Evolutionary conservation across 1,140 invertebrate genomes (phyloP), one percentile per base, ranked within the genome.

Genomic region (Ceratina australensis): DNA sequence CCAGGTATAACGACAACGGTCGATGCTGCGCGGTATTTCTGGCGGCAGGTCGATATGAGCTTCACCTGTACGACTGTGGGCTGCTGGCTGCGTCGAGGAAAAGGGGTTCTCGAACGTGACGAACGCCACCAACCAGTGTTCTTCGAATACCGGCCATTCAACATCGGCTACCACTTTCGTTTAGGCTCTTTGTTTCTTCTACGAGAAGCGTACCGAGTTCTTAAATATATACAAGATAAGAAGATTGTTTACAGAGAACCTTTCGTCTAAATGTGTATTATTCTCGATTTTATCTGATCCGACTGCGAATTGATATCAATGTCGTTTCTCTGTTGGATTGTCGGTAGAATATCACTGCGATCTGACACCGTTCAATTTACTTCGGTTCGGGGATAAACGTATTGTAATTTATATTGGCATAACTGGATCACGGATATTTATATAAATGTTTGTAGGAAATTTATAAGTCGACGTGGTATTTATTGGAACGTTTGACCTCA

Each of bases 1-100:
- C 87, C 90, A 90, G 89, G 90, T 91, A 91, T 84, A 89, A 87
- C 87, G 63, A 73, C 81, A 67, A 73, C 89, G 91, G 91, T 92
- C 91, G 91, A 92, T 92, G 91, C 87, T 92, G 90, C 91, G 83
- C 89, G 89, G 91, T 92, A 92, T 92, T 92, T 92, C 91, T 91
- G 87, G 88, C 90, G 84, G 86, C 89, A 91, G 91, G 91, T 92
- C 91, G 91, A 92, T 92, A 92, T 81, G 65, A 68, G 86, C 88
- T 89, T 85, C 88, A 91, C 90, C 90, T 91, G 89, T 90, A 88
- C 87, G 81, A 85, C 87, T 80, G 78, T 85, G 79, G 84, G 80
- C 88, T 87, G 85, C 78, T 80, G 83, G 64, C 68, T 60, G 49
- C 56, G 28, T 33, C 59, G 54, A 64, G 66, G 56, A 65, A 79